Percentiles rank a stretch among this genome's conserved stretches.
phyloP scores from a whole-genome alignment of 2,113 vertebrate species.

The Vidua chalybeata region DNA sequence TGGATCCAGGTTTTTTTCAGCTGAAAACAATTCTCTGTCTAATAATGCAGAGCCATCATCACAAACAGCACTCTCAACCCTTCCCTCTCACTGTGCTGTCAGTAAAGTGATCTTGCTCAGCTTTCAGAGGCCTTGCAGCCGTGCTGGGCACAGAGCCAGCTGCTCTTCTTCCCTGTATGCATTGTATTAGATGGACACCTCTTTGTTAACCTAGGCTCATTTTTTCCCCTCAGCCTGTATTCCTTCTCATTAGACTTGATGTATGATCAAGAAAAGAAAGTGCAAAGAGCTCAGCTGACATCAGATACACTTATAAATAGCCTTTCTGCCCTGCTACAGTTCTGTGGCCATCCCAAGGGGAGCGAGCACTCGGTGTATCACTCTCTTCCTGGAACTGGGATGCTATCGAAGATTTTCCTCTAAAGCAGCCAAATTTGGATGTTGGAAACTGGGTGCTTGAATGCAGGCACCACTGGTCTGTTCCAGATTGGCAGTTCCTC shows the following conservation, averaged over 20 bases:
- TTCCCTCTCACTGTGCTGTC: not conserved
- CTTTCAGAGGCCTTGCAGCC: not conserved
- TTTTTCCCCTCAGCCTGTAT: not conserved
- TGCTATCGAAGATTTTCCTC: constrained; percentile 51
- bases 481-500: constrained; percentile 3
- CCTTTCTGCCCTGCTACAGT: not conserved
- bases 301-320: constrained; percentile 58
- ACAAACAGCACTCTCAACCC: not conserved
- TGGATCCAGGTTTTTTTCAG: not conserved
- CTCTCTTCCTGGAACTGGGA: constrained; percentile 25
- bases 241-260: constrained; percentile 16
- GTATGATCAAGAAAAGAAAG: constrained; percentile 15
- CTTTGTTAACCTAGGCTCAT: constrained; percentile 6
- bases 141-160: constrained; percentile 24
- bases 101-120: constrained; percentile 16
- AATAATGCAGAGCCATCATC: not conserved
- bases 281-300: constrained; percentile 30
- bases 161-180: not conserved
- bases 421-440: constrained; percentile 28
- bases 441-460: not conserved
- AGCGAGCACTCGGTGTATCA: not conserved
- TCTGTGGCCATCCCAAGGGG: not conserved
- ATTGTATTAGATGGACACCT: not conserved
- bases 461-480: not conserved
- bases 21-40: not conserved